Evolutionary conservation across 2,797 vertebrate species (phyloP), one percentile per base, ranked within the genome.

Genomic region (Morus bassanus): DNA sequence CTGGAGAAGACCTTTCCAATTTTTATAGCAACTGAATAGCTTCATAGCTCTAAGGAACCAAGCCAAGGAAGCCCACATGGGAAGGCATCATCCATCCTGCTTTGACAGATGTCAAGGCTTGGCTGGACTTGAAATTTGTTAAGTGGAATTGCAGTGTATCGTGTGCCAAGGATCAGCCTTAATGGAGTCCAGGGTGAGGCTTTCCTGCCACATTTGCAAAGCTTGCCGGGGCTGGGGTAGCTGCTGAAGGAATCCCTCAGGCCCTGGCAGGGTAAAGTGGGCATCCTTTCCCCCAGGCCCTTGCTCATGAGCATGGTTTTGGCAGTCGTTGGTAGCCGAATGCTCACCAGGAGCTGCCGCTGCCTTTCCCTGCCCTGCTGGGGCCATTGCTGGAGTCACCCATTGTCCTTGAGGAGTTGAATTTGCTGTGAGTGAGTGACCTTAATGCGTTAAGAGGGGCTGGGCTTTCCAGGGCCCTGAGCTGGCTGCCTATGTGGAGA

Each of bases 131-230:
- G 1, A 51, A 59, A 17, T 89, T 65, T 46, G 63, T 84, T 27
- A 30, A 68, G 72, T 54, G 37, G 78, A 82, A 76, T 82, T 0
- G 0, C 8, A 1, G 30, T 60, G 51, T 24, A 11, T 30, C 0
- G 0, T 11, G 23, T 79, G 85, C 83, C 94, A 85, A 37, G 77
- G 65, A 37, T 43, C 16, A 9, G 74, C 76, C 69, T 67, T 81
- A 51, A 69, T 56, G 35, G 90, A 79, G 61, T 78, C 68, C 43
- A 10, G 5, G 33, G 50, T 0, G 0, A 91, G 46, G 79, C 56
- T 84, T 69, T 76, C 25, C 76, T 65, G 70, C 60, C 43, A 11
- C 2, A 7, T 45, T 73, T 73, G 50, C 43, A 69, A 54, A 51
- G 48, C 27, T 73, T 75, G 16, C 54, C 35, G 56, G 70, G 74